These are phyloP conservation scores for Melanotaenia trifasciata DNA, from an alignment of 2,797 vertebrate genomes.

Conservation along the genomic window DNA sequence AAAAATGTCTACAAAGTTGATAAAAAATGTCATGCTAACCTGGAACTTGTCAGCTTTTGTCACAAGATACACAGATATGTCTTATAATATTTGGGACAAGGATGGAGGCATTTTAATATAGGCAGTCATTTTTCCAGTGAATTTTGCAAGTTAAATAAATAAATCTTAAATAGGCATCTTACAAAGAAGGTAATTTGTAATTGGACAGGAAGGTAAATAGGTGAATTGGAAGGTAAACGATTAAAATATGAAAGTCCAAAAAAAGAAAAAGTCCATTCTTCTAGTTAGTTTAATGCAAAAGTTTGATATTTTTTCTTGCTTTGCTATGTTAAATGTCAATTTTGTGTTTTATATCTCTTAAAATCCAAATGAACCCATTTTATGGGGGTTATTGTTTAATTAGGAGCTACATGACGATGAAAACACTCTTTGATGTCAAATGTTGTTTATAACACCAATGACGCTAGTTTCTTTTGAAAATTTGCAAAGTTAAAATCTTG, in stretches of 20 bases:
- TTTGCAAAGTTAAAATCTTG: background rate
- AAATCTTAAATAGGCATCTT: conserved; percentile 1
- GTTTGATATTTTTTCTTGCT: background rate
- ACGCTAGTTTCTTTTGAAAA: background rate
- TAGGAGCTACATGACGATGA: background rate
- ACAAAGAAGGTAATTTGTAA: background rate
- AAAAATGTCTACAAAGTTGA: conserved; percentile 36
- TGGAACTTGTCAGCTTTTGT: conserved; percentile 28
- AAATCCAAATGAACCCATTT: too few relatives aligned
- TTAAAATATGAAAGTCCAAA: background rate
- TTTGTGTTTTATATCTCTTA: too few relatives aligned
- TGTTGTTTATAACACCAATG: background rate
- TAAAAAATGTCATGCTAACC: conserved; percentile 57
- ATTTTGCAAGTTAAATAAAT: conserved; percentile 8
- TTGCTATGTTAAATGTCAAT: too few relatives aligned
- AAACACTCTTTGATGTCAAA: background rate
- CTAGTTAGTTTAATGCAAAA: too few relatives aligned
- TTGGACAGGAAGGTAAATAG: background rate
- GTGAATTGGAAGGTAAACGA: background rate
- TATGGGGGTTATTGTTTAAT: background rate
- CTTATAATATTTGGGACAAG: conserved; percentile 21
- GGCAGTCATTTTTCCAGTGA: conserved; percentile 2
- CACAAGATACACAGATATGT: conserved; percentile 20
- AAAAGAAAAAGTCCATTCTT: background rate
- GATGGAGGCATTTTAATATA: conserved; percentile 14